Percentiles rank a stretch among this genome's conserved stretches.
phyloP scores from a whole-genome alignment of 2,113 vertebrate species.

The Sinocyclocheilus anophthalmus region DNA sequence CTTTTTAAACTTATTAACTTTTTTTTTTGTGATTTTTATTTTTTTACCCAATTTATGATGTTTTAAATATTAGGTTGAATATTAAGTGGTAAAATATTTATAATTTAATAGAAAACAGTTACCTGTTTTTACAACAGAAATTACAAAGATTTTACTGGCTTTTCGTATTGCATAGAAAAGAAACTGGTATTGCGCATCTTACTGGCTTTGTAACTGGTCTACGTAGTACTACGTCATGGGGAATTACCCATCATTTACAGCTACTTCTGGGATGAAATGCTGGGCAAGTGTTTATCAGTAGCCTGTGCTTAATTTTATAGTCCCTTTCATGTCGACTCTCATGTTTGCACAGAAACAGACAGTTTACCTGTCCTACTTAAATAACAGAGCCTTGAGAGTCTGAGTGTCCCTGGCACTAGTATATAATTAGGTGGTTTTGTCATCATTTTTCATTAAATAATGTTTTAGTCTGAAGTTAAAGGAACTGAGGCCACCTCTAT shows the following conservation, averaged over 20 bases:
- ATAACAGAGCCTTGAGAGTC: background rate
- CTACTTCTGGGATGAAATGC: conserved; percentile 19
- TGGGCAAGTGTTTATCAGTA: conserved; percentile 28
- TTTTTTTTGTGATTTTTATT: background rate
- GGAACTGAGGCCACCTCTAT: conserved; percentile 25
- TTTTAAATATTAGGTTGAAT: background rate
- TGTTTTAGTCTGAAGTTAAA: conserved; percentile 12
- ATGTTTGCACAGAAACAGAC: conserved; percentile 22
- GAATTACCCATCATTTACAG: conserved; percentile 6
- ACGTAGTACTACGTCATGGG: background rate
- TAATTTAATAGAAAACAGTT: background rate
- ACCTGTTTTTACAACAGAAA: background rate
- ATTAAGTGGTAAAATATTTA: background rate
- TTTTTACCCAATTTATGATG: background rate
- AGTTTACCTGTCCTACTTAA: conserved; percentile 26
- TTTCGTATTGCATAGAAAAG: background rate
- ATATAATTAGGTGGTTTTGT: conserved; percentile 23
- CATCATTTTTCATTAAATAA: conserved; percentile 28
- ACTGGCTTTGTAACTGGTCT: conserved; percentile 18
- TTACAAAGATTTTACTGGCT: background rate
- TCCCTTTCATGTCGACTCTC: conserved; percentile 15
- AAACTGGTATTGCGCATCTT: background rate
- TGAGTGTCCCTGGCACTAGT: conserved; percentile 11
- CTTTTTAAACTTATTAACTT: background rate
- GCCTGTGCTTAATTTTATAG: conserved; percentile 19